Base-by-base conservation (phyloP, 2,113 vertebrate genomes). In the Blennius ocellaris region DNA sequence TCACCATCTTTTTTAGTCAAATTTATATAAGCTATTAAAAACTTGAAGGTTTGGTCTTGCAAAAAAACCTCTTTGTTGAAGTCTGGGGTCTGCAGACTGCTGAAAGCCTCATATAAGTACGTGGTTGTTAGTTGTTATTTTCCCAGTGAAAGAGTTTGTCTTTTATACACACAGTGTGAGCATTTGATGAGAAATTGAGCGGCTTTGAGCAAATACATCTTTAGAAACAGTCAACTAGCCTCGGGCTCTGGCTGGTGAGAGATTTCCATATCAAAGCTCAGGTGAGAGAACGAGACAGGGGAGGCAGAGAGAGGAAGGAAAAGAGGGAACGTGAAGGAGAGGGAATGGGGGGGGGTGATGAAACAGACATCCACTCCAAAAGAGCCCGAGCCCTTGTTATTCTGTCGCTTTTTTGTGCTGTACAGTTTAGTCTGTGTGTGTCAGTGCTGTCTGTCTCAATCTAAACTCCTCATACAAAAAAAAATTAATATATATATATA, bases 261-360 rank as follows among this genome's bases (percentile, higher is more conserved):
- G 80, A 92, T 92, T 91, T 92, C 87, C 90, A 93, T 93, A 90
- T 94, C 89, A 92, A 92, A 93, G 90, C 86, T 89, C 85, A 92
- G 91, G 91, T 92, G 86, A 89, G 84, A 75, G 81, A 71, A 78
- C 40, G 52, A 82, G 70, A 61, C 44, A 56, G 66, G 73, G 43
- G 54, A 76, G 70, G 56, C 14, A 76, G 78, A 59, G 45, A 17
- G 64, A 58, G 61, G 30, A 53, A 78, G 62, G 47, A 52, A 62
- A 55, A 57, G 69, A 67, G 61, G 48, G 55, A 53, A 71, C 1
- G 74, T 54, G 66, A 70, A 70, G 72, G 72, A 72, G 61, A 62
- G 72, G 69, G 69, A 82, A 50, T 21, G 45, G 43, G 71, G 74
- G 12, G 62, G 60, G 53, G 39, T 74, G 82, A 85, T 89, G 69